phyloP scores from a whole-genome alignment of 2,797 vertebrate genomes.

The Poeciliopsis presidionis region DNA sequence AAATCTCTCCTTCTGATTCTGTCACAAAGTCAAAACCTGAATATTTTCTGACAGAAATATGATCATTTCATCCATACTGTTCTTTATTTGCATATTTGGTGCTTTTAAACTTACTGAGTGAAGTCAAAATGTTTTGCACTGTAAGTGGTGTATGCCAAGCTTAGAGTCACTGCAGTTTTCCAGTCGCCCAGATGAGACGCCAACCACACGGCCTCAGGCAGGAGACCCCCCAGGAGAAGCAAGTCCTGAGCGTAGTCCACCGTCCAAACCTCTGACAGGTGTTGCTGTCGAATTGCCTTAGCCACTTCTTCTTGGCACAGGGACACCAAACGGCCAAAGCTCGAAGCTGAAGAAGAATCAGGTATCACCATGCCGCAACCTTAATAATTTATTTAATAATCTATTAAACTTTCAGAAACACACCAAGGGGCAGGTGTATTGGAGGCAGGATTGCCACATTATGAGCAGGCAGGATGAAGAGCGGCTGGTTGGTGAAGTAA shows the following conservation, averaged over 20 bases:
- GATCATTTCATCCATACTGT: neutral
- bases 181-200: conserved; percentile 89
- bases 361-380: neutral
- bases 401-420: conserved; percentile 28
- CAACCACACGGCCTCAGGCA: conserved; percentile 93
- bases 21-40: conserved; percentile 24
- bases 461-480: conserved; percentile 89
- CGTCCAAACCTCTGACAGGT: conserved; percentile 91
- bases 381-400: neutral
- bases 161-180: conserved; percentile 89
- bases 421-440: conserved; percentile 86
- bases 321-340: conserved; percentile 78
- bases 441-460: conserved; percentile 86
- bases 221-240: conserved; percentile 87
- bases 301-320: conserved; percentile 83
- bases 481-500: conserved; percentile 90
- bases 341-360: conserved; percentile 50
- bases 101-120: conserved; percentile 73
- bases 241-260: conserved; percentile 91
- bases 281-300: conserved; percentile 82
- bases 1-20: conserved; percentile 80
- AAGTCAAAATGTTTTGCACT: conserved; percentile 68
- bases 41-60: neutral
- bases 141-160: conserved; percentile 85
- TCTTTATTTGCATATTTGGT: neutral